Evolutionary conservation across 2,113 vertebrate genomes (phyloP).

Genomic region (Ornithorhynchus anatinus): DNA sequence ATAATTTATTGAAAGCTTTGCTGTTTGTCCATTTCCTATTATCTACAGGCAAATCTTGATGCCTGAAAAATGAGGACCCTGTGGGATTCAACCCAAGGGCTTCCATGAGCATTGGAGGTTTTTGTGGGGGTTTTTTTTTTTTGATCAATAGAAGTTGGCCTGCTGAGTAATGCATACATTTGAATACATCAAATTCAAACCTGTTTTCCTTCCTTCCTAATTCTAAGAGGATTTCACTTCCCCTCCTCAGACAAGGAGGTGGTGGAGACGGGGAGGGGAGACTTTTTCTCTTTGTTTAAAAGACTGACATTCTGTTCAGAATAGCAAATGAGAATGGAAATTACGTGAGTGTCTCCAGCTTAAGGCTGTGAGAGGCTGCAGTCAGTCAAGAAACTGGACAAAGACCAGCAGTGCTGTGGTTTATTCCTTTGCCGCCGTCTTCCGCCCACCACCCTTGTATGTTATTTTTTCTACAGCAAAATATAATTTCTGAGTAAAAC

Average conservation of each 20-base stretch:
- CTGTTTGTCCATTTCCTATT: too few species aligned
- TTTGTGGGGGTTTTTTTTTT: background rate
- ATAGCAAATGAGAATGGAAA: background rate
- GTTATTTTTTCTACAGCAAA: background rate
- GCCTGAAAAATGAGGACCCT: rapidly evolving
- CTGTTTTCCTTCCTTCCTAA: background rate
- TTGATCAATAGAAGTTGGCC: background rate
- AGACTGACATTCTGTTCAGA: background rate
- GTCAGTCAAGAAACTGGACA: background rate
- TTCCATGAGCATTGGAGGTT: background rate
- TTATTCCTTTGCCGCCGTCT: background rate
- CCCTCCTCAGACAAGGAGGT: background rate
- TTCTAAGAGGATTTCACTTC: background rate
- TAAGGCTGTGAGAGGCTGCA: background rate
- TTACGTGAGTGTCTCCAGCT: background rate
- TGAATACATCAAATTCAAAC: background rate
- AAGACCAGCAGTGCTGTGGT: background rate
- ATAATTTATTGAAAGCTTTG: too few species aligned
- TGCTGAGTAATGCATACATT: background rate
- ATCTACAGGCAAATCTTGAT: too few species aligned
- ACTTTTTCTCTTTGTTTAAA: background rate
- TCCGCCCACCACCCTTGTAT: too few species aligned
- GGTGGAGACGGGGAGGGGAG: background rate
- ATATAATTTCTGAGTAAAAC: background rate
- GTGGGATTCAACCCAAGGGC: background rate